Conservation (phyloP, 1,140 invertebrate genomes). For the Drosophila bifasciata region DNA sequence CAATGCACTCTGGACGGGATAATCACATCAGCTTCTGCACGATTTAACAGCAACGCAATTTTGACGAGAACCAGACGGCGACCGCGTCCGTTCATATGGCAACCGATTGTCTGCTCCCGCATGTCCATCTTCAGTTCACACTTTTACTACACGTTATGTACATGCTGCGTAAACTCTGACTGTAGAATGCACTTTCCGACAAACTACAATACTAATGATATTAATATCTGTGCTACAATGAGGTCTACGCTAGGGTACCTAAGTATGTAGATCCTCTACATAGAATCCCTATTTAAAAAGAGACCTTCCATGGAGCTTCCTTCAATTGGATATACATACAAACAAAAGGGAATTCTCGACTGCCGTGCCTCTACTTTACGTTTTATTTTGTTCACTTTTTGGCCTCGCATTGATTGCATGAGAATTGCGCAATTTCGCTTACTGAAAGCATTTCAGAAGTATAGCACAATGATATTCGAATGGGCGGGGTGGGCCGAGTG, state of each 20-base stretch:
- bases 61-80: constrained; percentile 22
- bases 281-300: no score
- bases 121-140: constrained; percentile 15
- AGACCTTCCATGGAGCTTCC: no score
- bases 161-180: constrained; percentile 7
- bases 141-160: no score
- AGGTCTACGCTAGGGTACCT: no score
- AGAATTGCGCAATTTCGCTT: constrained; percentile 77
- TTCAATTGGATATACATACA: neutral
- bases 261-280: no score
- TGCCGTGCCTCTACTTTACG: no score
- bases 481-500: constrained; percentile 23
- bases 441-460: constrained; percentile 63
- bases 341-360: neutral
- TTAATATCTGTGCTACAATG: no score
- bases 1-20: constrained; percentile 46
- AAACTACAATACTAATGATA: no score
- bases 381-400: constrained; percentile 53
- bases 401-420: constrained; percentile 76
- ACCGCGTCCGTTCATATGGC: constrained; percentile 47
- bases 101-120: constrained; percentile 47
- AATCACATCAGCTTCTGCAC: constrained; percentile 81
- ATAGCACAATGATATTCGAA: constrained; percentile 29
- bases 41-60: constrained; percentile 79
- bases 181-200: no score